Evolutionary conservation across 2,113 vertebrate species (phyloP).

Genomic region (Microcebus tavaratra): DNA sequence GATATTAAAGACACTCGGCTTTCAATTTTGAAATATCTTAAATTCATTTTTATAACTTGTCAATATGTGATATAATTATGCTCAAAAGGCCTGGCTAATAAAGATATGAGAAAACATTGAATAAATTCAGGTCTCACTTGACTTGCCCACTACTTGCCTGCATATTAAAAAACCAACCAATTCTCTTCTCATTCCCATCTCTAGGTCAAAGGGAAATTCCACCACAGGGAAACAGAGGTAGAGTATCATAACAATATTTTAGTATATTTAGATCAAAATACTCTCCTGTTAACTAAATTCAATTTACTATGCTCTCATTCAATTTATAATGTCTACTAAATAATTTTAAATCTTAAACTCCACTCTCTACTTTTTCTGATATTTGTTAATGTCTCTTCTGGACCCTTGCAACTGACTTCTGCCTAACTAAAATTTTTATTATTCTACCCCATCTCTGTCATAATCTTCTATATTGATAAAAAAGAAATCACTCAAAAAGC

Average conservation of each 20-base stretch:
- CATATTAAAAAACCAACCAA: not conserved
- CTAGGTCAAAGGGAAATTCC: not conserved
- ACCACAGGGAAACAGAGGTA: not conserved
- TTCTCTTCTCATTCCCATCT: not conserved
- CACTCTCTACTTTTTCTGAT: not conserved
- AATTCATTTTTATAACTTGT: not conserved
- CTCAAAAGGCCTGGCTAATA: not conserved
- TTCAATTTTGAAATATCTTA: too few relatives aligned
- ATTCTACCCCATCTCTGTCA: fast-evolving
- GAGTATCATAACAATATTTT: not conserved
- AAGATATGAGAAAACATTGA: not conserved
- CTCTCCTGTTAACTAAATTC: not conserved
- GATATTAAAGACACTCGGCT: too few relatives aligned
- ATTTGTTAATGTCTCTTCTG: not conserved
- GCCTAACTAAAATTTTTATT: not conserved
- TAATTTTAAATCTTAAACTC: not conserved
- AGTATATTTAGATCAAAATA: not conserved
- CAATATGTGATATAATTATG: not conserved
- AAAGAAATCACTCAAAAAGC: not conserved
- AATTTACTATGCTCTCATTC: not conserved
- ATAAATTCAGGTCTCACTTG: not conserved
- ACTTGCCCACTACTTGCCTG: not conserved
- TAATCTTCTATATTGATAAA: not conserved
- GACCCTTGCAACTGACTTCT: not conserved
- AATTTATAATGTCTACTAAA: not conserved